Conservation (phyloP, 2,888 invertebrate species). For the Idaea biselata region DNA sequence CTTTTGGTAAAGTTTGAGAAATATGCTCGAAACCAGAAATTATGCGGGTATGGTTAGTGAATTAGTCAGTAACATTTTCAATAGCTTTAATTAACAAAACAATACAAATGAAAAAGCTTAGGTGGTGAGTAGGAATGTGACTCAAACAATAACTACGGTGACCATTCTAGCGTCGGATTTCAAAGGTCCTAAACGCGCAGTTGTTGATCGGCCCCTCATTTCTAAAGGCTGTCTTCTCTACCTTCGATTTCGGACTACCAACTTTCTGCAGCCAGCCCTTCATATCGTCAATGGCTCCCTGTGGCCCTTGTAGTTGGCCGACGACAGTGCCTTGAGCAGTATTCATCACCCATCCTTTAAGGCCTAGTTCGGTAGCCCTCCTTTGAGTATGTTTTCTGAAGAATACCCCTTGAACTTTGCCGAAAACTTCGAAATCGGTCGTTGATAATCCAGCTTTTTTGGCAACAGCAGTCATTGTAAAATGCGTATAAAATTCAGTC, state of each 20-base stretch:
- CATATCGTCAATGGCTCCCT: slow-evolving; percentile 82
- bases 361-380: slow-evolving; percentile 81
- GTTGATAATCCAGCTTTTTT: slow-evolving; percentile 45
- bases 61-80: background rate
- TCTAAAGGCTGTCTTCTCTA: slow-evolving; percentile 84
- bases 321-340: slow-evolving; percentile 85
- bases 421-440: slow-evolving; percentile 81
- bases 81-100: slow-evolving; percentile 9
- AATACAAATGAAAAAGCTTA: slow-evolving; percentile 13
- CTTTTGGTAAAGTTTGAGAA: no score
- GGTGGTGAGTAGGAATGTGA: background rate
- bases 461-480: slow-evolving; percentile 28
- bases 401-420: slow-evolving; percentile 82
- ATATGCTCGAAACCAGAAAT: background rate
- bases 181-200: slow-evolving; percentile 68
- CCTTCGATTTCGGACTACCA: slow-evolving; percentile 85
- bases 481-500: background rate
- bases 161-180: slow-evolving; percentile 60
- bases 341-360: slow-evolving; percentile 89
- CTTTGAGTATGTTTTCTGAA: slow-evolving; percentile 83
- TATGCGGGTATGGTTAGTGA: background rate
- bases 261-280: slow-evolving; percentile 76
- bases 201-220: slow-evolving; percentile 79
- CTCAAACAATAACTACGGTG: background rate
- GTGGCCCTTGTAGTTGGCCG: slow-evolving; percentile 83